Base-by-base conservation (phyloP, 2,113 vertebrate genomes). In the Eublepharis macularius region DNA sequence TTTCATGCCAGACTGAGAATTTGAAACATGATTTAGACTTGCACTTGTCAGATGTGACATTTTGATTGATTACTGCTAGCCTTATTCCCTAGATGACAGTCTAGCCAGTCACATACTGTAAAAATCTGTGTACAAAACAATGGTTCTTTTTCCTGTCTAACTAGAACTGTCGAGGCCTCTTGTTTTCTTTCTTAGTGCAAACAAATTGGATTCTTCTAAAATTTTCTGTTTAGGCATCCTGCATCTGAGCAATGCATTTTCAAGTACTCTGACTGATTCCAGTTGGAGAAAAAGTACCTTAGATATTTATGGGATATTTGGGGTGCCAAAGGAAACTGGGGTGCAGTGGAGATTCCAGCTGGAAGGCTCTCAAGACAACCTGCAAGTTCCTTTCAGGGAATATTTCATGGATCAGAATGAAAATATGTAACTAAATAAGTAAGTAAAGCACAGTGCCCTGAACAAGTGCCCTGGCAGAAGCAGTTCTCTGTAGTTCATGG, bases 51-150 rank as follows among this genome's bases (percentile, higher is more conserved):
- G 11, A 76, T 49, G 5, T 84, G 41, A 77, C 85, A 90, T n/a
- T 74, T 43, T 83, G 41, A 54, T 12, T 6, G 16, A 75, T 84
- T 45, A 73, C 0, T 80, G 66, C 36, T 87, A 72, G 6, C 51
- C 82, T 80, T 8, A 26, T 13, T 16, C 19, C 83, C 63, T 72
- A 80, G 45, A 39, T 45, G 80, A 80, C 77, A 57, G 6, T 82
- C 47, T n/a, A 89, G 36, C 43, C 24, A 76, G 26, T 91, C 87
- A 19, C 32, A 41, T 47, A 39, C 43, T 80, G 21, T 80, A 82
- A 74, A 63, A 85, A 85, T 19, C 54, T 29, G 57, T 90, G 17
- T 80, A 19, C 39, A 77, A 83, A 32, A 91, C 81, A 86, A 77
- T 14, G 0, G 76, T 13, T 13, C 0, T 13, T 41, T 81, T 81